Conservation (phyloP, 2,113 vertebrate species). For the Maccullochella peelii region DNA sequence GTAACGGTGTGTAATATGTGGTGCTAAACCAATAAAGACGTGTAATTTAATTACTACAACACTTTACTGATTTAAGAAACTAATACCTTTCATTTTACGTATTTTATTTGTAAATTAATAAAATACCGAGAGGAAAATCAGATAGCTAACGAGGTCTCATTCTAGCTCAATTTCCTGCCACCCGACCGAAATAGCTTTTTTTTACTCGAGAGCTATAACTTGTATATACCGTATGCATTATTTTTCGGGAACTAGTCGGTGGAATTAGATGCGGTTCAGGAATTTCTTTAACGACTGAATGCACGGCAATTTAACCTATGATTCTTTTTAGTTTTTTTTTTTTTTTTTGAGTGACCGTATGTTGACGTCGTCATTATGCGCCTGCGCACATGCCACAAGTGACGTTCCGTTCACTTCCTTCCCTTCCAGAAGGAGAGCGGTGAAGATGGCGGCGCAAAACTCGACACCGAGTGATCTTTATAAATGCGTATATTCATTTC, state of each 20-base stretch:
- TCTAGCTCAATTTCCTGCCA: too few relatives aligned
- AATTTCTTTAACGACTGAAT: background rate
- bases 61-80: background rate
- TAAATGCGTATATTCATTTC: conserved; percentile 84
- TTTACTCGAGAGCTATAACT: background rate
- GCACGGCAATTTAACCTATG: background rate
- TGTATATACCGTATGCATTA: too few relatives aligned
- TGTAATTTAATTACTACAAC: accelerated
- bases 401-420: conserved; percentile 17
- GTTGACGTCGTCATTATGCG: conserved; percentile 53
- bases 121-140: background rate
- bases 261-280: background rate
- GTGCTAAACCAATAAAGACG: background rate
- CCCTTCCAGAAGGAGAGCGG: conserved; percentile 58
- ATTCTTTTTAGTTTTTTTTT: too few relatives aligned
- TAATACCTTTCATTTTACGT: accelerated
- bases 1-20: accelerated
- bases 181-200: too few relatives aligned
- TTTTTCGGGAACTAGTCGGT: background rate
- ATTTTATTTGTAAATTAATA: background rate
- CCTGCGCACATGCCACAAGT: conserved; percentile 36
- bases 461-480: conserved; percentile 85
- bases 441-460: conserved; percentile 84
- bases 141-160: too few relatives aligned
- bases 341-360: too few relatives aligned